Evolutionary conservation across 30 jellyfish, hydroid and myxozoan genomes (phyloP), one percentile per base, ranked within the genome.

Genomic region (Aurelia coerulea): DNA sequence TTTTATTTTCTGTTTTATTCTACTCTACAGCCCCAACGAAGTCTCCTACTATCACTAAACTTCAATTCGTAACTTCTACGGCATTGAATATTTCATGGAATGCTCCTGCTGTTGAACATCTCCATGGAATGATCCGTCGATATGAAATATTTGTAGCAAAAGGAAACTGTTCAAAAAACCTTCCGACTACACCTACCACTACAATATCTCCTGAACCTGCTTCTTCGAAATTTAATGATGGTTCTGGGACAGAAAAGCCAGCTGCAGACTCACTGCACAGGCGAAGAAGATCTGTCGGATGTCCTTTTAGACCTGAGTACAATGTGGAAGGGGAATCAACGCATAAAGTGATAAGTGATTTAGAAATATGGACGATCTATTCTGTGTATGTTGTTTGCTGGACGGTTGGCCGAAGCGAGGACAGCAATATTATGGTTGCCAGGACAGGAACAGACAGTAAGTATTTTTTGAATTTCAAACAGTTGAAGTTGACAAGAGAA

Each of bases 21-120:
- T 14, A 7, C 8, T 46, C 14, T 46, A 46, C 76, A 84, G 93
- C 93, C 11, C 93, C 93, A 17, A 84, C 93, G 8, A 29, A 16
- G 10, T 88, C 88, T 10, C 88, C 87, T 29, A 34, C 1, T 15
- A 73, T 84, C 33, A 18, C 5, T 15, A 10, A 17, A 8, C 33
- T 84, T 18, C 15, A 15, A 2, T 32, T 19, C 64, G 17, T 31
- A 13, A 84, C 32, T 34, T 84, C 93, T 5, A 74, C 87, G 16
- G 42, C 93, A 14, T 46, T 84, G 78, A 32, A 42, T 3, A 75
- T 84, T 4, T 19, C 31, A 18, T 84, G 93, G 93, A 42, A 59
- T 11, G 83, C 87, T 4, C 88, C 93, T 18, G 32, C 83, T 5
- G n/a, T 4, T 35, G 76, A 73, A 14, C 8, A 23, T 56, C 83